Percentiles rank a stretch among this genome's conserved stretches.
phyloP scores from a whole-genome alignment of 2,113 vertebrate species.

The Nycticorax nycticorax region DNA sequence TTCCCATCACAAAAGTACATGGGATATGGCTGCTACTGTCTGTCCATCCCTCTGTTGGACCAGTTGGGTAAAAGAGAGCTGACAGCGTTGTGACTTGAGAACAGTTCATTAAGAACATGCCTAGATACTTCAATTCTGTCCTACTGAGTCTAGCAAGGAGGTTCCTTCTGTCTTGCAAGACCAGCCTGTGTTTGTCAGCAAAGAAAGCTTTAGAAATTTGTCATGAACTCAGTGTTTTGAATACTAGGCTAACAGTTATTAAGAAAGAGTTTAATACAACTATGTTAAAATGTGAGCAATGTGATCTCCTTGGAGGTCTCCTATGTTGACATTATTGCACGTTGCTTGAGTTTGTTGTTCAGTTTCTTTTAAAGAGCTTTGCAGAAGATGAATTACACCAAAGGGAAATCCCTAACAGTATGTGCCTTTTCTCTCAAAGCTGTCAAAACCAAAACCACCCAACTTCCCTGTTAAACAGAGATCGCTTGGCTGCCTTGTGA shows the following conservation, averaged over 20 bases:
- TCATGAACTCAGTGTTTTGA: neutral
- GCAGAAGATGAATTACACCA: neutral
- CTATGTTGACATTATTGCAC: neutral
- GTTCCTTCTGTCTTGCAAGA: neutral
- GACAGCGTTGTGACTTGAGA: neutral
- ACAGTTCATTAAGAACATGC: neutral
- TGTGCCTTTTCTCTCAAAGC: neutral
- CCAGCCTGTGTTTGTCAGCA: neutral
- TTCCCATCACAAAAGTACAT: neutral
- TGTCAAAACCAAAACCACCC: neutral
- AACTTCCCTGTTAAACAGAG: neutral
- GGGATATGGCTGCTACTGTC: neutral
- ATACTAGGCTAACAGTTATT: neutral
- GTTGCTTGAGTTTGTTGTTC: neutral
- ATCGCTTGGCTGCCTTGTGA: neutral
- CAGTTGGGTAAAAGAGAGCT: neutral
- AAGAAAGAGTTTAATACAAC: neutral
- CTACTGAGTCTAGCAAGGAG: neutral
- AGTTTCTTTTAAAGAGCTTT: neutral
- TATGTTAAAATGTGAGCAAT: neutral
- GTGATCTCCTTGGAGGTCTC: neutral
- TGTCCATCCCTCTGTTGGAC: neutral
- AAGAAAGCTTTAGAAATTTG: neutral
- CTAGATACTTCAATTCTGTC: neutral
- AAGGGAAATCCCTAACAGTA: neutral